Base-by-base conservation (phyloP, 2,888 invertebrate species). In the Brenthis ino region DNA sequence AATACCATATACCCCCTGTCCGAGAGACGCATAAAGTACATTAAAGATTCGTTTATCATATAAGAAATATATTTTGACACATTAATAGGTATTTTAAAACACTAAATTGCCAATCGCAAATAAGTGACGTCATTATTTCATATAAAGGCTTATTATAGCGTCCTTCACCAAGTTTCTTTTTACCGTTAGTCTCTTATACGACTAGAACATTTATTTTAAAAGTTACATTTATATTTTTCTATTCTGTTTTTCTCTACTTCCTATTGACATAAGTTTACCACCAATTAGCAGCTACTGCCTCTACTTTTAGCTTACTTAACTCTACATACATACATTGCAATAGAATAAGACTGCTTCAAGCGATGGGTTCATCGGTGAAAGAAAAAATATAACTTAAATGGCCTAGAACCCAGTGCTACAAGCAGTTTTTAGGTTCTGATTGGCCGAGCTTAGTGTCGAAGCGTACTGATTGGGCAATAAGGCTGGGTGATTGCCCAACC, bases 401-500 rank as follows among this genome's bases (percentile, higher is more conserved):
- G 72, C 79, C 80, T 80, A 76, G 85, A 82, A 80, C 85, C 79
- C 82, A 81, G 82, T 84, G 83, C 84, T 84, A 75, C 82, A 78
- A 82, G 85, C 86, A 87, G 87, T 82, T 80, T 74, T 77, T 77
- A 77, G 83, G 77, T 80, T 87, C 91, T 83, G 88, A 85, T 87
- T 81, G 83, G 81, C 79, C 85, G 86, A 85, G 90, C 82, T 82
- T 79, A 72, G 75, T 75, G 91, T 91, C 91, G 69, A 78, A 82
- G 91, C 93, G 83, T 89, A 88, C 94, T 93, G 94, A 94, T 95
- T 95, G 94, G 94, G 92, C 94, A 94, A 94, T 94, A 95, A 95
- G 95, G 95, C 95, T 95, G 95, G 95, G 95, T 92, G 89, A 93
- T 94, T 95, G 94, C 93, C 94, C 94, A 95, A 95, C 95, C 94